These are phyloP conservation scores for Aythya fuligula DNA, from an alignment of 2,797 vertebrate genomes.

Conservation along the genomic window DNA sequence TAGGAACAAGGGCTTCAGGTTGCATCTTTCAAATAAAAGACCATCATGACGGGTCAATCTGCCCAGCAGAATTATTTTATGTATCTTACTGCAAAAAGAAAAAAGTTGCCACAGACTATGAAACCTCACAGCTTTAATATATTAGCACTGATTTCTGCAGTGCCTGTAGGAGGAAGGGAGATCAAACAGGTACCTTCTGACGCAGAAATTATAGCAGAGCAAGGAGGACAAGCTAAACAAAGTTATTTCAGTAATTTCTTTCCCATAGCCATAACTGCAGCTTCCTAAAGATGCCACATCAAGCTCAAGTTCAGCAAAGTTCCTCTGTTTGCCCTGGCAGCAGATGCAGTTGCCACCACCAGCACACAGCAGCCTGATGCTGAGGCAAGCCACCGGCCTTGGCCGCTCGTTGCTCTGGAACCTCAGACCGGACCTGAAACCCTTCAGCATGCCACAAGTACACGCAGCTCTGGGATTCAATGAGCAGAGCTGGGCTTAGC, in stretches of 20 bases:
- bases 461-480: not conserved
- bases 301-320: fast-evolving
- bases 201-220: not conserved
- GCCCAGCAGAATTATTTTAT: not conserved
- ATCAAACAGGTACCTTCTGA: not conserved
- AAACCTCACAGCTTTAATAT: not conserved
- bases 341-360: fast-evolving
- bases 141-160: not conserved
- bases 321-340: not conserved
- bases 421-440: not conserved
- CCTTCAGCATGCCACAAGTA: not conserved
- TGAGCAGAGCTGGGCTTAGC: fast-evolving
- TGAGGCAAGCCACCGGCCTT: fast-evolving
- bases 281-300: not conserved
- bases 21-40: not conserved
- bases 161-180: not conserved
- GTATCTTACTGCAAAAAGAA: not conserved
- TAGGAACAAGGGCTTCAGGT: not conserved
- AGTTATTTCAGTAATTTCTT: not conserved
- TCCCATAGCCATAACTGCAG: not conserved
- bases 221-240: not conserved
- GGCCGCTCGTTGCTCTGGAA: no score
- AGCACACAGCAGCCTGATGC: fast-evolving
- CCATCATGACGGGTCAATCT: not conserved
- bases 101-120: not conserved